Percentiles rank a stretch among this genome's conserved stretches.
Conservation (phyloP, 2,797 vertebrate genomes). For the Rhinophrynus dorsalis region DNA sequence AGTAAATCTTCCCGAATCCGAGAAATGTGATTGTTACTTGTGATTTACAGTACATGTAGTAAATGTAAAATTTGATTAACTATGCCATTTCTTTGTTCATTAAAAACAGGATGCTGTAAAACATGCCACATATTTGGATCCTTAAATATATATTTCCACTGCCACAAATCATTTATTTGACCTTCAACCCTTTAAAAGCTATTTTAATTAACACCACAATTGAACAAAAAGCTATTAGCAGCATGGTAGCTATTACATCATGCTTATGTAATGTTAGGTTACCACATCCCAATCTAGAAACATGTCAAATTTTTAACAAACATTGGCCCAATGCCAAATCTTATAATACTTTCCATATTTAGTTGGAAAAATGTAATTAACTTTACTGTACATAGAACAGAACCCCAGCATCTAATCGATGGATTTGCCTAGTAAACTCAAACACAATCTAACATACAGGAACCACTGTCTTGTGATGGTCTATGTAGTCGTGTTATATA, state of each 20-base stretch:
- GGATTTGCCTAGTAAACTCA: conserved; percentile 30
- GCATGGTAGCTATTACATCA: conserved; percentile 32
- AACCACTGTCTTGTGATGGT: conserved; percentile 13
- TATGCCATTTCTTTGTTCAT: conserved; percentile 10
- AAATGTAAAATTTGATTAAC: conserved; percentile 32
- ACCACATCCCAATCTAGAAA: conserved; percentile 42
- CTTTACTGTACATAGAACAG: conserved; percentile 21
- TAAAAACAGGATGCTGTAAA: conserved; percentile 16
- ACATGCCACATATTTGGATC: not conserved
- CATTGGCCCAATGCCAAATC: conserved; percentile 36
- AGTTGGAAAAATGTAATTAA: conserved; percentile 40
- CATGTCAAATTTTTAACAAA: conserved; percentile 42
- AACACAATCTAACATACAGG: conserved; percentile 29
- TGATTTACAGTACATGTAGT: conserved; percentile 6
- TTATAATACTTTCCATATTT: conserved; percentile 42
- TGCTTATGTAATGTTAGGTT: conserved; percentile 38
- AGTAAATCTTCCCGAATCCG: not conserved
- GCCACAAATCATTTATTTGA: conserved; percentile 18
- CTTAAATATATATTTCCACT: conserved; percentile 28
- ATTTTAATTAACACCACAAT: conserved; percentile 15
- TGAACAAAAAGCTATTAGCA: conserved; percentile 21
- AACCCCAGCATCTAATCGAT: conserved; percentile 1
- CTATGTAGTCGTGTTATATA: too few species aligned
- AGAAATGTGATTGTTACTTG: not conserved
- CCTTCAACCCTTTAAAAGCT: conserved; percentile 10